Conservation (phyloP, 1,140 invertebrate species). For the Chlorops oryzae region DNA sequence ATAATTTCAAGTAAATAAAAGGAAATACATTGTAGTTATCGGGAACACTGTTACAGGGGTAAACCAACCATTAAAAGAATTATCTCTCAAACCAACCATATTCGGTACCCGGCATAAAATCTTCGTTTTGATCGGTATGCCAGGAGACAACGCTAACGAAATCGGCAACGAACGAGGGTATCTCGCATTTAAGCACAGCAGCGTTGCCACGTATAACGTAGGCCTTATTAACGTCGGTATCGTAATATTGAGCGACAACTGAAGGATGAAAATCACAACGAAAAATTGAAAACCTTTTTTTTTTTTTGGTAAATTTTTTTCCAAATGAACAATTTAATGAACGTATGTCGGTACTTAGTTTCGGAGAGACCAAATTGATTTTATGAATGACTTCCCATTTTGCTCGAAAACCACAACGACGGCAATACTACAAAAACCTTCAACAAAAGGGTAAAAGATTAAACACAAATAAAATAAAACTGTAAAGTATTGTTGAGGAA, state of each 20-base stretch:
- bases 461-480: neutral
- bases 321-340: neutral
- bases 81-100: slow-evolving; percentile 63
- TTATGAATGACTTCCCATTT: no score
- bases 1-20: no score
- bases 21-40: no score
- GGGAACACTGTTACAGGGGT: no score
- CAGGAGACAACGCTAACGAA: slow-evolving; percentile 82
- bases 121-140: slow-evolving; percentile 74
- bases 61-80: no score
- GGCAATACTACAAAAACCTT: neutral
- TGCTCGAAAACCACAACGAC: no score
- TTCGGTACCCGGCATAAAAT: slow-evolving; percentile 55
- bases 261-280: slow-evolving; percentile 10
- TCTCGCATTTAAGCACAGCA: slow-evolving; percentile 87
- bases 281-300: neutral
- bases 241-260: slow-evolving; percentile 85
- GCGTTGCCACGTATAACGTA: slow-evolving; percentile 90
- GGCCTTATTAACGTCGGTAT: slow-evolving; percentile 87
- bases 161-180: slow-evolving; percentile 87
- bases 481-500: no score
- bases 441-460: neutral
- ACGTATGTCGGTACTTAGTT: no score
- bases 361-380: no score
- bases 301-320: neutral